Evolutionary conservation across 2,888 invertebrate genomes (phyloP), one percentile per base, ranked within the genome.

Genomic region (Leptopterna dolabrata): DNA sequence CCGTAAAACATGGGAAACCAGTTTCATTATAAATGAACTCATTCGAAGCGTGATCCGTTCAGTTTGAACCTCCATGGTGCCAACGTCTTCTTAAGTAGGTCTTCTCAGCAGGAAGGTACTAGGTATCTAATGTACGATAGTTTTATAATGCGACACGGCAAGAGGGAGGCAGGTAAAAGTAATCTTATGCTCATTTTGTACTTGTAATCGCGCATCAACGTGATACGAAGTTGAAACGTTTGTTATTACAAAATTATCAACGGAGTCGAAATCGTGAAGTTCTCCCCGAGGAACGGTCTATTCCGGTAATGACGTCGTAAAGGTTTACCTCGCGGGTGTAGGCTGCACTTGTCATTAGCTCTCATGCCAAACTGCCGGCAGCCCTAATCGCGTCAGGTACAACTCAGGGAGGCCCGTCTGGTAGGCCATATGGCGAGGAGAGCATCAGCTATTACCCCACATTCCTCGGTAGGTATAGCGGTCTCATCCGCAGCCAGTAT

Each of bases 351-450:
- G 63, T 24, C 63, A 63, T 63, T 63, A 63, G 63, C 63, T 24
- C 63, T 63, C 63, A 63, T 63, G 63, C 63, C 63, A 63, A 63
- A 63, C 63, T 63, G 24, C 9, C 24, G 27, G 63, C 24, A 63
- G 63, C 63, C 63, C 63, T 63, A 63, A 63, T 63, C 24, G 63
- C 24, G n/a, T n/a, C n/a, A n/a, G 11, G 19, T 24, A 24, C 24
- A 11, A 9, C 24, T 3, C 6, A 63, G 19, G 55, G 19, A 19
- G 55, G 55, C 9, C 9, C 55, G 1, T 29, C 73, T 14, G 27
- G n/a, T 29, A 19, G 76, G 43, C 76, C 76, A 76, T 76, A 76
- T 76, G 76, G 76, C 76, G n/a, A 24, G 43, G 36, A 36, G 43
- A 36, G 76, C 36, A 76, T 76, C 76, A 1, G 43, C 36, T 30